Evolutionary conservation across 1,140 invertebrate species (phyloP).

Genomic region (Pissodes strobi): DNA sequence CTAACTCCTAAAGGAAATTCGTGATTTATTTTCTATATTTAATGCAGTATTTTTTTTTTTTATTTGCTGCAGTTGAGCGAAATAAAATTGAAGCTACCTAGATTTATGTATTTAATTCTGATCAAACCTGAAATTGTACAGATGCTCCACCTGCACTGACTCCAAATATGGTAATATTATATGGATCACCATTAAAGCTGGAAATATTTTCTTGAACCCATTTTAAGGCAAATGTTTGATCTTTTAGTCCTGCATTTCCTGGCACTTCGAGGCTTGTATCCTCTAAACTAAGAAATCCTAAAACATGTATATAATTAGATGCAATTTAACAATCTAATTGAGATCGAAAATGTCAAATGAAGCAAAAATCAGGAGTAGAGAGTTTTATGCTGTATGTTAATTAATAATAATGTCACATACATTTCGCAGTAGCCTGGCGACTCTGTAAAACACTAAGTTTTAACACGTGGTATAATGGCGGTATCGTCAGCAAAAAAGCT

Average conservation of each 20-base stretch:
- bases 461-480: too few species aligned
- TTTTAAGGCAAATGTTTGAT: slow-evolving; percentile 63
- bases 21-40: too few species aligned
- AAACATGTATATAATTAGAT: background rate
- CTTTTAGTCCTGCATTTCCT: slow-evolving; percentile 68
- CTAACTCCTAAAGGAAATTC: too few species aligned
- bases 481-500: too few species aligned
- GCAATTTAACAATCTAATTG: background rate
- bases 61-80: too few species aligned
- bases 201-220: slow-evolving; percentile 66
- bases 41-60: too few species aligned
- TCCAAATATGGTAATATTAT: slow-evolving; percentile 66
- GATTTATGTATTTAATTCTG: too few species aligned
- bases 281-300: slow-evolving; percentile 61
- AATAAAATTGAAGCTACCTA: too few species aligned
- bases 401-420: too few species aligned
- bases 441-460: too few species aligned
- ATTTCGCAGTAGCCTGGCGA: too few species aligned
- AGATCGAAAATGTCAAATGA: background rate
- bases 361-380: background rate
- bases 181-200: slow-evolving; percentile 63
- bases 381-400: too few species aligned
- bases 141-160: slow-evolving; percentile 62
- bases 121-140: slow-evolving; percentile 52
- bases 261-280: slow-evolving; percentile 49